Base-by-base conservation (phyloP, 2,113 vertebrate genomes). In the Oryzias celebensis region DNA sequence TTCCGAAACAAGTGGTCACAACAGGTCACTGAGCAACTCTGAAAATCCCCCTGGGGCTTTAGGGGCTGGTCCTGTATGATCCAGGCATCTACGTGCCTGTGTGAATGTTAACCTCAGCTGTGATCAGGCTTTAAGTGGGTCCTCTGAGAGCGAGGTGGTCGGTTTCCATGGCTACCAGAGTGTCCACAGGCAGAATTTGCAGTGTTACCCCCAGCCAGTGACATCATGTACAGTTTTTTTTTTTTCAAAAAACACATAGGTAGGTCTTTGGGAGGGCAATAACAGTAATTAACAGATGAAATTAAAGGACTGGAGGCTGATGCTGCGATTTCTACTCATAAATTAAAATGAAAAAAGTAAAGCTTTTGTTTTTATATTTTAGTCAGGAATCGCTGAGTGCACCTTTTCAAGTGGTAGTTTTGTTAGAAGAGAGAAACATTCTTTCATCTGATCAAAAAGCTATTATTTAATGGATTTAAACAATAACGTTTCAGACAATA, bases 1-100 rank as follows among this genome's bases (percentile, higher is more conserved):
- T 22, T 24, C 46, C 65, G 65, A 79, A 83, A 82, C 74, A 85
- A 78, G 69, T 82, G 78, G 72, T 86, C 78, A 86, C 61, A 79
- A 74, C 80, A 85, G 83, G 77, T 85, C 85, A 82, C 76, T 80
- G 81, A 82, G 88, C 74, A 90, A 85, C 62, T 24, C 74, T 78
- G 51, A 75, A 71, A 75, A 65, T 54, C 52, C 69, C 72, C 52
- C 2, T 0, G 16, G 62, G 56, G 64, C 54, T 75, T 78, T 36
- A 54, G 55, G 44, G 51, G 64, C 69, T 64, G 68, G 75, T 45
- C 73, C 75, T 63, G 14, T 53, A 72, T 80, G 77, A 85, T 78
- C 65, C 17, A 83, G 73, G 75, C 72, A 77, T 71, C 60, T 51
- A 56, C 59, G 62, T 73, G 75, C 52, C 58, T 62, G 73, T 61